Evolutionary conservation across 2,888 invertebrate genomes (phyloP).

Genomic region (Prionchulus punctatus): DNA sequence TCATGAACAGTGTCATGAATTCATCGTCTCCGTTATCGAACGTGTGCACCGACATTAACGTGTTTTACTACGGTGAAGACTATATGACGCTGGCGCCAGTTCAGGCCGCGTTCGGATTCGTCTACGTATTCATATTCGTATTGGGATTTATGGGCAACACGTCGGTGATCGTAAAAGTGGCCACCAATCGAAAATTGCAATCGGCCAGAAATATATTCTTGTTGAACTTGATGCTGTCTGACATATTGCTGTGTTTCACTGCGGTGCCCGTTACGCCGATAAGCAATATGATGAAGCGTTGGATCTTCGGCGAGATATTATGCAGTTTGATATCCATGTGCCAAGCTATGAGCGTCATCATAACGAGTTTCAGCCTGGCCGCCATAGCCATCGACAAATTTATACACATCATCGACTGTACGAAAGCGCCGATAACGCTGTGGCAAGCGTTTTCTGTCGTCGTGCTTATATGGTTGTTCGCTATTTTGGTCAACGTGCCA

Average conservation of each 20-base stretch:
- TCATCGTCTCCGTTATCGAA: too few species aligned
- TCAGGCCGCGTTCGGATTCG: not conserved
- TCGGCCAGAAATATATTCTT: conserved; percentile 29
- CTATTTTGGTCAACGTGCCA: conserved; percentile 25
- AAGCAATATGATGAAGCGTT: conserved; percentile 22
- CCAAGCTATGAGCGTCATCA: conserved; percentile 29
- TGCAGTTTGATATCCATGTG: conserved; percentile 27
- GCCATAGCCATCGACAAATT: conserved; percentile 30
- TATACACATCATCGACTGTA: conserved; percentile 28
- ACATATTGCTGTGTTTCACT: conserved; percentile 26
- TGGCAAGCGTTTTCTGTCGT: conserved; percentile 14
- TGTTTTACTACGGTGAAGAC: not conserved
- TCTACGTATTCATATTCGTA: conserved; percentile 5
- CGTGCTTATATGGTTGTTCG: conserved; percentile 25
- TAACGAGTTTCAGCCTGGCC: conserved; percentile 28
- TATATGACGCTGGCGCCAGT: not conserved
- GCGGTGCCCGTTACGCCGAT: conserved; percentile 28
- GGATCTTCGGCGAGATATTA: conserved; percentile 28
- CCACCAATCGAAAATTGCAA: conserved; percentile 24
- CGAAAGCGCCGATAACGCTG: conserved; percentile 20
- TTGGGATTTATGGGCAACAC: conserved; percentile 26
- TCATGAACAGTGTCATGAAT: too few species aligned
- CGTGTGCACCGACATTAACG: not conserved
- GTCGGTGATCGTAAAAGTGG: conserved; percentile 25
- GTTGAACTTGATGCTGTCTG: conserved; percentile 27